Base-by-base conservation (phyloP, 2,888 invertebrate species). In the Leptura quadrifasciata region DNA sequence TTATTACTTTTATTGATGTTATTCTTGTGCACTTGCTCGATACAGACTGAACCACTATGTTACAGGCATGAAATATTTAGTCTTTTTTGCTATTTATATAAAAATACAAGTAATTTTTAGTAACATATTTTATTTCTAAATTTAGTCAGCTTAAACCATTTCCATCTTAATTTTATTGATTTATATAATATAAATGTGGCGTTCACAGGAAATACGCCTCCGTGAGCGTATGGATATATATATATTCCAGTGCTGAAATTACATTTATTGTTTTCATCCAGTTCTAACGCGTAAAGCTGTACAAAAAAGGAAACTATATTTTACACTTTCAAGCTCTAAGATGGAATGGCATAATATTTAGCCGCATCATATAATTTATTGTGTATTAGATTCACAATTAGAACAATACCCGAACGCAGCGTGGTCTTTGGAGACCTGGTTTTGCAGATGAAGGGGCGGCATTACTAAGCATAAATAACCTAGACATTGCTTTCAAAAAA, bases 221-320 rank as follows among this genome's bases (percentile, higher is more conserved):
- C 8, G 10, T 39, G 39, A n/a, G n/a, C 47, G 15, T 47, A 47
- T 47, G 15, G 5, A 47, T 39, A 8, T 39, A 6, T 8, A 31
- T 15, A 0, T 4, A 31, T 31, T 31, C n/a, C 47, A n/a, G 2
- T 47, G 47, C n/a, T 47, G 47, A n/a, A 12, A 47, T 47, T 47
- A n/a, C n/a, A 2, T n/a, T n/a, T 12, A n/a, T 47, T 47, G 47
- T 47, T 17, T 1, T 39, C 39, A 39, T 39, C 10, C 10, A 39
- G 5, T 47, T 47, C 15, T 15, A 47, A 1, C 47, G 47, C 2
- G 15, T n/a, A n/a, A 47, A 1, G 17, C 47, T 47, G 5, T 5
- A 47, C 47, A 47, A 47, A n/a, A 47, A 47, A 47, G n/a, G 47
- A n/a, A n/a, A 47, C n/a, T 47, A 47, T 47, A 47, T 47, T 47